Conservation (phyloP, 1,140 invertebrate genomes). For the Rhopalosiphum maidis region DNA sequence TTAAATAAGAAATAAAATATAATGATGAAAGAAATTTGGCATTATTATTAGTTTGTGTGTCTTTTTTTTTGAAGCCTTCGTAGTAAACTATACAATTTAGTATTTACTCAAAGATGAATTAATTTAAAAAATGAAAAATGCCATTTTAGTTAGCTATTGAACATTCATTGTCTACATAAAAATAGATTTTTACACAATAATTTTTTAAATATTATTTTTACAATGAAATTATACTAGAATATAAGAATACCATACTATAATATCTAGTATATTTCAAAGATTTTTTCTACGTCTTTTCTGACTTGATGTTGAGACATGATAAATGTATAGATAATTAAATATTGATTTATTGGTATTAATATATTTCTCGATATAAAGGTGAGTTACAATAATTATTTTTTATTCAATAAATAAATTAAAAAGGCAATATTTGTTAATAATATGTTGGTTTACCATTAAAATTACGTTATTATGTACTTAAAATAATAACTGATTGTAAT, state of each 20-base stretch:
- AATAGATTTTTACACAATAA: neutral
- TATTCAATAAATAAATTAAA: neutral
- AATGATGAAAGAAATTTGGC: neutral
- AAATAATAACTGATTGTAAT: neutral
- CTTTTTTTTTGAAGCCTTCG: neutral
- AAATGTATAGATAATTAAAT: neutral
- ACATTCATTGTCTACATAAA: neutral
- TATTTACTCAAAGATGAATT: neutral
- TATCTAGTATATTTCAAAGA: neutral
- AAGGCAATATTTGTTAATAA: no score
- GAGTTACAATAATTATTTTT: neutral
- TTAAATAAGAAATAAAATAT: neutral
- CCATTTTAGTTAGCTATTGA: neutral
- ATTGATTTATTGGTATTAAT: neutral
- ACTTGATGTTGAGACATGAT: neutral
- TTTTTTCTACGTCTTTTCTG: neutral
- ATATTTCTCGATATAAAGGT: neutral
- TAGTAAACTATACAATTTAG: neutral
- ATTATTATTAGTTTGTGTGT: neutral
- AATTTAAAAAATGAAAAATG: neutral
- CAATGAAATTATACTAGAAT: neutral
- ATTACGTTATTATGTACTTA: no score
- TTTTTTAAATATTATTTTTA: neutral
- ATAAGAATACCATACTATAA: neutral
- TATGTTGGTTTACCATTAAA: no score